Base-by-base conservation (phyloP, 2,113 vertebrate species). In the Xiphias gladius region DNA sequence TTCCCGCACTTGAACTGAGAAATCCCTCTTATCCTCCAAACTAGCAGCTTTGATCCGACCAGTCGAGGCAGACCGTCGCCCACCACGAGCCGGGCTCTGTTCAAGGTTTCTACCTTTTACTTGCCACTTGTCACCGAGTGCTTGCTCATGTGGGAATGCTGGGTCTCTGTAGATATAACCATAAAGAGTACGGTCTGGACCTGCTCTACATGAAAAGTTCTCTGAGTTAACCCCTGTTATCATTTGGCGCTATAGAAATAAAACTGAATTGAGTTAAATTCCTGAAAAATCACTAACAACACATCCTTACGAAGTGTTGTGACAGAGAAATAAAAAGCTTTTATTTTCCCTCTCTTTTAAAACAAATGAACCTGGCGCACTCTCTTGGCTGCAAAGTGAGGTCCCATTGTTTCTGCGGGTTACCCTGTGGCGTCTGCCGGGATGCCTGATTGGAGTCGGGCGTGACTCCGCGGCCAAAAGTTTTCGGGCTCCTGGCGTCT, bases 391-490 rank as follows among this genome's bases (percentile, higher is more conserved):
- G 52, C 70, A 65, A 59, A 84, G 46, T 30, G 71, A 82, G 55
- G 58, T 71, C 28, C 65, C 52, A 61, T 76, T 89, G 71, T 90
- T 87, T 69, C 52, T 11, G 0, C 0, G 17, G 64, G 54, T 30
- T 75, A 83, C 85, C 76, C 72, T 20, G 78, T 67, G 73, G 72
- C 35, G 30, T 89, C 81, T 80, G 58, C 74, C 8, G 65, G 65
- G 78, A 81, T 69, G 70, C 58, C 79, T 8, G 88, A 88, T 73
- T 48, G 71, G 84, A 72, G 79, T 70, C n/a, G 26, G 85, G 50
- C n/a, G 50, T 66, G 70, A 87, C 67, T 66, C 22, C 7, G 73
- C 74, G 75, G 79, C 78, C 46, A 57, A 46, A 63, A 65, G 7
- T 70, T 46, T 52, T 19, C 20, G 61, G 66, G 58, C 41, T 37